Conservation (phyloP, 2,113 vertebrate species). For the Amphiprion percula region DNA sequence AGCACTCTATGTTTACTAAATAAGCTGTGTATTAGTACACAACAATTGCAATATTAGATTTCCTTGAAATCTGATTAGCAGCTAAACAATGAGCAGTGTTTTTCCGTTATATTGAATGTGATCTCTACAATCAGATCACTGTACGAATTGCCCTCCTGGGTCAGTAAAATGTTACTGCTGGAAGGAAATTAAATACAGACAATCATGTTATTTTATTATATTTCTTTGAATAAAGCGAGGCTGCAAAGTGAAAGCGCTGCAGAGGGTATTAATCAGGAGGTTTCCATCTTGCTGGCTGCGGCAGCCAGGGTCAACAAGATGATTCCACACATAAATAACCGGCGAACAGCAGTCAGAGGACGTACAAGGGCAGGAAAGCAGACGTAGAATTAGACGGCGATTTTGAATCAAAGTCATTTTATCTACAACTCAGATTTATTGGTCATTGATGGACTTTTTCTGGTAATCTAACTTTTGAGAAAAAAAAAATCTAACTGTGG, state of each 20-base stretch:
- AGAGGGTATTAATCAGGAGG: slow-evolving; percentile 55
- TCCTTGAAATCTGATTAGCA: background rate
- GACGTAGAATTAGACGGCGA: slow-evolving; percentile 69
- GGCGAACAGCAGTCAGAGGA: slow-evolving; percentile 61
- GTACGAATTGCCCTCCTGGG: background rate
- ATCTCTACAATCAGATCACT: slow-evolving; percentile 2
- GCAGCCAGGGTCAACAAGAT: slow-evolving; percentile 60
- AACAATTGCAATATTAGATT: background rate
- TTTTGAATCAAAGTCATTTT: slow-evolving; percentile 65
- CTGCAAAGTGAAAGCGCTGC: slow-evolving; percentile 31
- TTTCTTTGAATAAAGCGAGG: slow-evolving; percentile 38
- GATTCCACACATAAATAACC: slow-evolving; percentile 76
- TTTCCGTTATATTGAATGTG: slow-evolving; percentile 8
- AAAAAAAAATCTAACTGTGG: too few species aligned
- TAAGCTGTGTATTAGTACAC: background rate
- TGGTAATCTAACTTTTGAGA: background rate
- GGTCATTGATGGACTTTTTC: slow-evolving; percentile 32
- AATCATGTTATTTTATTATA: slow-evolving; percentile 46
- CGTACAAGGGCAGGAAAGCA: slow-evolving; percentile 71
- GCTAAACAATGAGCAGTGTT: background rate
- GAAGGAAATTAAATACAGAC: slow-evolving; percentile 35
- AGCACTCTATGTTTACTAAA: slow-evolving; percentile 1
- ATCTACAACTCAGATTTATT: slow-evolving; percentile 66
- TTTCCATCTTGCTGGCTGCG: slow-evolving; percentile 48
- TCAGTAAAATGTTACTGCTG: slow-evolving; percentile 40